These are phyloP conservation scores for Rhagophthalmus giganteus DNA, from an alignment of 2,888 invertebrate species.

Conservation along the genomic window DNA sequence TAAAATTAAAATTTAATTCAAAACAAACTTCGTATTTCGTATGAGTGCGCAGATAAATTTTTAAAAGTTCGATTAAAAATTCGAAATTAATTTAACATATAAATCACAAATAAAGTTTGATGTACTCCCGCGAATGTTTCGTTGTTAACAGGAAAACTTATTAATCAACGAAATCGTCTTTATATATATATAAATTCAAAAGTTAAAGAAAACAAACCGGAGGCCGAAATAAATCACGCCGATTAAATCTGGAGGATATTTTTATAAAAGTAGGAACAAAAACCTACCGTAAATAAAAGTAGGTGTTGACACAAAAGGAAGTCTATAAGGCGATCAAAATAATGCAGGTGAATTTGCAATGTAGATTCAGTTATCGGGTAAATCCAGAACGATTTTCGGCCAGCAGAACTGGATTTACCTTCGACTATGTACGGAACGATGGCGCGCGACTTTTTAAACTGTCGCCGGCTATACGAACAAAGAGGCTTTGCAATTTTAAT, in stretches of 20 bases:
- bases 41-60: no score
- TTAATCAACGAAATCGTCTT: no score
- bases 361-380: constrained; percentile 29
- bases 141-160: no score
- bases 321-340: constrained; percentile 31
- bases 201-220: not conserved
- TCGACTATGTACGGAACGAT: constrained; percentile 21
- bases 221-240: not conserved
- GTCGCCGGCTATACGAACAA: constrained; percentile 5
- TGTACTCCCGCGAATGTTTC: no score
- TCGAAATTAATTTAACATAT: no score
- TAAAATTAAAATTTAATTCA: no score
- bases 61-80: no score
- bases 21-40: no score
- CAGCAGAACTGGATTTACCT: constrained; percentile 20
- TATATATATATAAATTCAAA: no score
- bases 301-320: constrained; percentile 30
- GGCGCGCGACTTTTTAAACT: constrained; percentile 14
- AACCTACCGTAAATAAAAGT: constrained; percentile 10
- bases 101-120: no score
- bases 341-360: constrained; percentile 31
- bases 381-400: constrained; percentile 31
- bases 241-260: not conserved
- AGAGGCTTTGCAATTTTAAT: constrained; percentile 10
- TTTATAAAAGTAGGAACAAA: not conserved